Evolutionary conservation across 2,888 invertebrate genomes (phyloP).

Genomic region (Megastigmus dorsalis): DNA sequence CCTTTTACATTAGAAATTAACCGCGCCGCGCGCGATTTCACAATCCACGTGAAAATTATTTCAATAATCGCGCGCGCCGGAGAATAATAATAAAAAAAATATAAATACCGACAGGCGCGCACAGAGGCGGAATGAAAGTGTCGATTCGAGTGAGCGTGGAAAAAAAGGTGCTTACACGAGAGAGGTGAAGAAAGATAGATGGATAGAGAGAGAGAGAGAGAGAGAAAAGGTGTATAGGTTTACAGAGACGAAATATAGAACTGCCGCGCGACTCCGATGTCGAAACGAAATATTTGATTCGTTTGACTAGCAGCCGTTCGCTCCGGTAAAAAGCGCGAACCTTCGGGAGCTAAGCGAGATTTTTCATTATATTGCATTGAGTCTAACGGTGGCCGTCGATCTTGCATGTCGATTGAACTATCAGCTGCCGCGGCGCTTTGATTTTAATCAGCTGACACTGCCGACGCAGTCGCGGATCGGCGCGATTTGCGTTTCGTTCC

Average conservation of each 20-base stretch:
- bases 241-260: constrained; percentile 5
- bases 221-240: constrained; percentile 6
- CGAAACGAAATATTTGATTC: constrained; percentile 40
- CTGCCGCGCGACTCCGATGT: background rate
- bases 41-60: background rate
- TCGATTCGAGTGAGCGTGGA: constrained; percentile 4
- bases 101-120: no score
- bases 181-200: background rate
- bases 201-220: constrained; percentile 24
- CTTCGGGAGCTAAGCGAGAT: constrained; percentile 22
- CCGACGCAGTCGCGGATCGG: background rate
- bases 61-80: background rate
- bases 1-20: background rate
- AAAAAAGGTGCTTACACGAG: no score
- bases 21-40: background rate
- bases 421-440: constrained; percentile 19
- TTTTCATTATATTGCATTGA: constrained; percentile 38
- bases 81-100: background rate
- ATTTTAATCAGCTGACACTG: constrained; percentile 36
- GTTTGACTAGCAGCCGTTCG: constrained; percentile 14
- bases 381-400: no score
- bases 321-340: constrained; percentile 7
- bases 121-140: constrained; percentile 42
- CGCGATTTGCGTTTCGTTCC: constrained; percentile 19
- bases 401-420: constrained; percentile 36